Percentiles rank a stretch among this genome's conserved stretches.
These are phyloP conservation scores for Brachyhypopomus occidentalis DNA, from an alignment of 2,113 vertebrate genomes.

Conservation along the genomic window DNA sequence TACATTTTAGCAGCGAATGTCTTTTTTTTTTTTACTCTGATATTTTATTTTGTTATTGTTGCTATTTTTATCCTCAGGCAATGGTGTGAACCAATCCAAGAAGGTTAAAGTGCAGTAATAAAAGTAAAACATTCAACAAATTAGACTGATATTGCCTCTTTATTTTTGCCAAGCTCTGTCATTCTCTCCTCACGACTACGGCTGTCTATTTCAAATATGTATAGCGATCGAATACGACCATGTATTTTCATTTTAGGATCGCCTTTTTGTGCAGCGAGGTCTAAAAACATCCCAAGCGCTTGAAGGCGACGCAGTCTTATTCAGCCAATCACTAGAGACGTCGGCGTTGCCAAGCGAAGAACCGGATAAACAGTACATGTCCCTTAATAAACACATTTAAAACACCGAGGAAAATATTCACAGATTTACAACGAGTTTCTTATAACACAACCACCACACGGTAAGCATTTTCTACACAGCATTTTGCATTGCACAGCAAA, in stretches of 20 bases:
- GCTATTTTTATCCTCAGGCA: constrained; percentile 54
- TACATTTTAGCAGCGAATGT: constrained; percentile 23
- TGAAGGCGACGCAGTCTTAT: neutral
- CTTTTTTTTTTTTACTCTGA: constrained; percentile 42
- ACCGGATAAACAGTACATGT: constrained; percentile 2
- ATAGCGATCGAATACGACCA: too few species aligned
- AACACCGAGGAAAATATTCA: neutral
- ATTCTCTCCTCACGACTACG: too few species aligned
- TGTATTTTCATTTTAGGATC: too few species aligned
- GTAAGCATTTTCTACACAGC: too few species aligned
- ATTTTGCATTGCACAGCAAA: too few species aligned
- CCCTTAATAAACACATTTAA: neutral
- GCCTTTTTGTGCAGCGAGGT: too few species aligned
- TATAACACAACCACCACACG: neutral
- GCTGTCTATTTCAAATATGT: too few species aligned
- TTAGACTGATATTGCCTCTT: neutral
- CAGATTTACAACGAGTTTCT: neutral
- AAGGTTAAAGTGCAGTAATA: constrained; percentile 62
- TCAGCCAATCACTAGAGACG: constrained; percentile 30
- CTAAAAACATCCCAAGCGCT: too few species aligned
- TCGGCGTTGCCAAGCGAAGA: neutral
- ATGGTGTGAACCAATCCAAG: constrained; percentile 66
- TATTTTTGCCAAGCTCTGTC: neutral
- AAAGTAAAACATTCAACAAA: constrained; percentile 35
- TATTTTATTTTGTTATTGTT: constrained; percentile 17